These are phyloP conservation scores for Otis tarda DNA, from an alignment of 2,113 vertebrate species.

Conservation along the genomic window DNA sequence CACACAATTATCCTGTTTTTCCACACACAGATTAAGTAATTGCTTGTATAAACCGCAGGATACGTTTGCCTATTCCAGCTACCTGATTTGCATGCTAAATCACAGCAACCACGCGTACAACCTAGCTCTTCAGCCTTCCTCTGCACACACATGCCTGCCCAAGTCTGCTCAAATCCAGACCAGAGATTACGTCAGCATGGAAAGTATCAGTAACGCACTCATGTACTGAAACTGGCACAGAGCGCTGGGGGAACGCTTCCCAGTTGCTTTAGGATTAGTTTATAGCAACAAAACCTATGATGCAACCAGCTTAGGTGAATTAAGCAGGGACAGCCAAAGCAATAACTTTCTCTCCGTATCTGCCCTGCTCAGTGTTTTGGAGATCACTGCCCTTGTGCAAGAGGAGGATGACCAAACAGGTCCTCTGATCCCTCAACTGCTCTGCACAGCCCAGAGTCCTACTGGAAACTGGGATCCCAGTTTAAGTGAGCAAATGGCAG, in stretches of 20 bases:
- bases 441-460: neutral
- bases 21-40: neutral
- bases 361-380: neutral
- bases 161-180: neutral
- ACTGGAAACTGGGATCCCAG: neutral
- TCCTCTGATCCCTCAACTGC: rapidly evolving
- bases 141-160: neutral
- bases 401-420: rapidly evolving
- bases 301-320: neutral
- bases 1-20: neutral
- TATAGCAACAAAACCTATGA: neutral
- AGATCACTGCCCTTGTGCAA: rapidly evolving
- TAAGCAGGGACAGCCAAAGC: neutral
- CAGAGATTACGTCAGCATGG: neutral
- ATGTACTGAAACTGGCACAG: neutral
- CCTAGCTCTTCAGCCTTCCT: neutral
- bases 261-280: neutral
- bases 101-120: neutral
- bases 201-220: neutral
- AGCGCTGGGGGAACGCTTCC: rapidly evolving
- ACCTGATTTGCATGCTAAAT: neutral
- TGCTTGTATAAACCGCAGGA: neutral
- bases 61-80: neutral
- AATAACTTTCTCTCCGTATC: neutral
- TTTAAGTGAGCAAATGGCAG: too few species aligned